A percentile compares a stretch with the other conserved stretches of the same genome.
Conservation (phyloP, 2,113 vertebrate species). For the Paradisaea rubra region DNA sequence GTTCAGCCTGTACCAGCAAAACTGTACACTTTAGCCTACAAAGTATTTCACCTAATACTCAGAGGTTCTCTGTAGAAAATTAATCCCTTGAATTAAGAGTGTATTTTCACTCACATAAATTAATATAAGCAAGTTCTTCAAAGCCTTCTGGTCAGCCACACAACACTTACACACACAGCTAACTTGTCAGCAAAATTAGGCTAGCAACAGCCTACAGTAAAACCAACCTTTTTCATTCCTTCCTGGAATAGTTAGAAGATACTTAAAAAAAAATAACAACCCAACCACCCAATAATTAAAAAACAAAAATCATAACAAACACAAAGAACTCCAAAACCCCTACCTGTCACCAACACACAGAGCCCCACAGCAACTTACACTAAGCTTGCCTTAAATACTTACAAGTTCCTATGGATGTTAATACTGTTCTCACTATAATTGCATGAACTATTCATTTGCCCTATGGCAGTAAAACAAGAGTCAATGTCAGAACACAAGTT, state of each 20-base stretch:
- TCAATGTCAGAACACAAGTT: neutral
- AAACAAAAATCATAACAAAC: neutral
- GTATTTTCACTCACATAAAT: neutral
- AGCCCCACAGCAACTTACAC: neutral
- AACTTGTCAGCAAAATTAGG: accelerated
- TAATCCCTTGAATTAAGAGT: neutral
- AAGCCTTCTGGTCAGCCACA: neutral
- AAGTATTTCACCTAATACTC: neutral
- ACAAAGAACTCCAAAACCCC: neutral
- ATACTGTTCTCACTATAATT: neutral
- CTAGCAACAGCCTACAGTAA: neutral
- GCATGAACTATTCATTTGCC: neutral
- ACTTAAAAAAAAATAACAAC: neutral
- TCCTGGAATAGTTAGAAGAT: neutral
- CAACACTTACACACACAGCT: neutral
- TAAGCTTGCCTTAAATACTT: neutral
- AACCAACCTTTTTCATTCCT: neutral
- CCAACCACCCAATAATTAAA: neutral
- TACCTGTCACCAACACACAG: neutral
- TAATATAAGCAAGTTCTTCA: neutral
- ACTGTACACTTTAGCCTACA: neutral
- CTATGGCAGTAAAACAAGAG: neutral
- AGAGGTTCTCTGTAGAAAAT: neutral
- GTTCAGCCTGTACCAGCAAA: neutral
- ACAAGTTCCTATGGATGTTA: neutral